A percentile compares a stretch with the other conserved stretches of the same genome.
Conservation (phyloP, 2,888 invertebrate species). For the Melanchra persicariae region DNA sequence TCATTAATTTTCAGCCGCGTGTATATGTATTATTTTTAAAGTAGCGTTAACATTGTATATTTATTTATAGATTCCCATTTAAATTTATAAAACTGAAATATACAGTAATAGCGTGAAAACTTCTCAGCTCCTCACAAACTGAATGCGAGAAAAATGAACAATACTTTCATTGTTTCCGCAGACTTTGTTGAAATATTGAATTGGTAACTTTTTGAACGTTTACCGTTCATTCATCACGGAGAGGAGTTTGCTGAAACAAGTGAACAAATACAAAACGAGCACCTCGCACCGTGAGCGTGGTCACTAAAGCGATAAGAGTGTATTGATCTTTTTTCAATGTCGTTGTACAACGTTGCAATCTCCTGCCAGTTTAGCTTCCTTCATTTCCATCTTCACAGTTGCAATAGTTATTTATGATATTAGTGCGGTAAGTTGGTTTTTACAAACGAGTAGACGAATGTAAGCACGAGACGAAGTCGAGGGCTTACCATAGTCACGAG, state of each 20-base stretch:
- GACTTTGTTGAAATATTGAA: slow-evolving; percentile 52
- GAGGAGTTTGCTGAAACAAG: slow-evolving; percentile 61
- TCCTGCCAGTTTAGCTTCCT: slow-evolving; percentile 38
- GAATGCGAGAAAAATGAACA: slow-evolving; percentile 50
- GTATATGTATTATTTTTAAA: slow-evolving; percentile 10
- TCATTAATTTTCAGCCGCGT: slow-evolving; percentile 32
- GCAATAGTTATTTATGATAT: no score
- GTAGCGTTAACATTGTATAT: neutral
- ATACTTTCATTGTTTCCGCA: slow-evolving; percentile 47
- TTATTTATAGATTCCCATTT: neutral
- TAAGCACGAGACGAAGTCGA: no score
- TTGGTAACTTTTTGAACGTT: slow-evolving; percentile 49
- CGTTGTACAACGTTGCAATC: slow-evolving; percentile 43
- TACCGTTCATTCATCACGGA: slow-evolving; percentile 60
- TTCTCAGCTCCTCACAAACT: slow-evolving; percentile 26
- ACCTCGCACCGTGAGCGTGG: slow-evolving; percentile 23
- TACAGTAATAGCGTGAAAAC: slow-evolving; percentile 4
- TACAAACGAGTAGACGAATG: no score
- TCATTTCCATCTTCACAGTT: slow-evolving; percentile 23
- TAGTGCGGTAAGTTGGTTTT: no score
- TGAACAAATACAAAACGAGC: slow-evolving; percentile 62
- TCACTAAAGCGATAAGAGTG: slow-evolving; percentile 46
- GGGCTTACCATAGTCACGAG: no score
- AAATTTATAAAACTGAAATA: neutral
- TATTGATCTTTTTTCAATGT: slow-evolving; percentile 43